phyloP scores from a whole-genome alignment of 2,113 vertebrate species.

The Sarotherodon lohbergeri region DNA sequence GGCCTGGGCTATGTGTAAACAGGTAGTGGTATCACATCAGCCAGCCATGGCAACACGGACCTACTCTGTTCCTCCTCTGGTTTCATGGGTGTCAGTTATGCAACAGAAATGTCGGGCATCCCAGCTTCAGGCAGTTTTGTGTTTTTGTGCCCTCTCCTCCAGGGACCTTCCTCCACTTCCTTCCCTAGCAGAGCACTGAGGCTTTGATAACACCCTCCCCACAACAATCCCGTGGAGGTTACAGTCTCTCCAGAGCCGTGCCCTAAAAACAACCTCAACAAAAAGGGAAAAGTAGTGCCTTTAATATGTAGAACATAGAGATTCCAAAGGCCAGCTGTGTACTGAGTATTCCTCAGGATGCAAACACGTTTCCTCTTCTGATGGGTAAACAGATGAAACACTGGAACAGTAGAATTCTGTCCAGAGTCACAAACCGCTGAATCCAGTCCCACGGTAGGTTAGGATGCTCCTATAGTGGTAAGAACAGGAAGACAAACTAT shows the following conservation, averaged over 20 bases:
- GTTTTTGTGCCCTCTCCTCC: not conserved
- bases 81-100: not conserved
- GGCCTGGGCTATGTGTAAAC: not conserved
- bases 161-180: conserved; percentile 3
- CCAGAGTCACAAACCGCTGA: not conserved
- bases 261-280: not conserved
- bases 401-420: not conserved
- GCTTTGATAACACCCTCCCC: conserved; percentile 10
- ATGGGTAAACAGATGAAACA: not conserved
- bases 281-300: not conserved
- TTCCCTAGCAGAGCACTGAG: conserved; percentile 2
- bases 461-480: not conserved
- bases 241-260: not conserved
- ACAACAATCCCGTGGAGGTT: not conserved
- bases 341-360: not conserved
- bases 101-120: not conserved
- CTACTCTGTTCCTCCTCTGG: not conserved
- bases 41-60: not conserved
- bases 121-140: not conserved
- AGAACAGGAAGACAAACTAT: not conserved
- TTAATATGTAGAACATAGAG: not conserved
- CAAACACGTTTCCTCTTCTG: not conserved
- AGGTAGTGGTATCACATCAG: not conserved
- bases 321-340: not conserved
- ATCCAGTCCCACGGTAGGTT: not conserved